Base-by-base conservation (phyloP, 2,888 invertebrate genomes). In the Drosophila longiperda region DNA sequence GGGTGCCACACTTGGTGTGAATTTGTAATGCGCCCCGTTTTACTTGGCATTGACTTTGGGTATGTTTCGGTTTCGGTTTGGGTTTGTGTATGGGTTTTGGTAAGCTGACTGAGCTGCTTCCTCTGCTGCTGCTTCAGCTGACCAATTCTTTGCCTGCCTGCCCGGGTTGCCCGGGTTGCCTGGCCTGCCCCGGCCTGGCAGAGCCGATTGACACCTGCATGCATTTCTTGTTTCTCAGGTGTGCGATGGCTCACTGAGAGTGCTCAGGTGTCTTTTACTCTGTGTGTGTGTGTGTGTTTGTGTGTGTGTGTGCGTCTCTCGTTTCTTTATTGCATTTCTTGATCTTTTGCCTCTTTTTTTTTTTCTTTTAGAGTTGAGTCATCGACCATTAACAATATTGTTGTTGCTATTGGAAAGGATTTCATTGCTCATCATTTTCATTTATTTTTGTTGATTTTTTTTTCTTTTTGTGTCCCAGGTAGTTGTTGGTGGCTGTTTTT, bases 211-310 rank as follows among this genome's bases (percentile, higher is more conserved):
- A 90, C 91, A 90, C 88, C 90, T 90, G 88, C 90, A 90, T 90
- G 87, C 90, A 90, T 89, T 89, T 89, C 88, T 83, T 77, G 87
- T 89, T 87, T 87, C 89, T 89, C 89, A 89, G 89, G 89, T 89
- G 90, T 90, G 89, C 82, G 73, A 68, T 59, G 74, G 55, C 36
- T 45, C 54, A 40, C 61, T 42, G 48, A 59, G 61, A 62, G 52
- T 53, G 80, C 80, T 87, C 89, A 87, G 84, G 89, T 86, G 87
- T 78, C 78, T 78, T 60, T 74, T 62, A 34, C 57, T 36, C 33
- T 52, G 33, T 34, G 42, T 61, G 32, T 69, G 48, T 61, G 36
- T 61, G 33, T 63, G 32, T 61, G 48, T 73, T 40, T 70, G 64
- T 73, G 71, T 73, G 67, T 73, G 67, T 73, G 75, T 73, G 67